Evolutionary conservation across 2,888 invertebrate genomes (phyloP), one percentile per base, ranked within the genome.

Genomic region (Zhuqinia jingwanae): DNA sequence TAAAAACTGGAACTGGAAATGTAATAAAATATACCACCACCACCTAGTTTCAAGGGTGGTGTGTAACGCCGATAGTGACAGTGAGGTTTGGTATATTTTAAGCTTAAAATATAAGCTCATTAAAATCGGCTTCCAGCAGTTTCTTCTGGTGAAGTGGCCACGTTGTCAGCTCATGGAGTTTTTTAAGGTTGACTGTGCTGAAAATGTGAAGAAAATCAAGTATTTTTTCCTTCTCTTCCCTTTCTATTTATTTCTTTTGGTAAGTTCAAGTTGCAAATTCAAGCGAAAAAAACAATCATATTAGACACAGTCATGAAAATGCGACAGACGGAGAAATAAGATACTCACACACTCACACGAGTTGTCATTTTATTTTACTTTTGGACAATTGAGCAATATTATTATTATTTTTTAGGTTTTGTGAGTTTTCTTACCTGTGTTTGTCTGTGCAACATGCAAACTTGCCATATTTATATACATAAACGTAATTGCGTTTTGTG

Each of bases 141-240:
- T 68, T 68, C 42, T 68, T 68, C 36, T 68, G 45, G 36, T 36
- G 36, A 36, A 36, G 20, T 68, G 45, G 36, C 45, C 68, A 68
- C 68, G 68, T 42, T 68, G 68, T 68, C 68, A 68, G 42, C 10
- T 68, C 68, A 68, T 68, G 68, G 45, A 20, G 2, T 22, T 36
- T 1, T 20, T 50, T 50, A 50, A 50, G n/a, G 50, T 50, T 50
- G 36, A 5, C 30, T 63, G 13, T 68, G 10, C 15, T 68, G 45
- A 20, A 45, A 17, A 15, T 15, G n/a, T 50, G 50, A 50, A 15
- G 50, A 50, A 13, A 50, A 50, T 5, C 50, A 50, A 50, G 50
- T 50, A n/a, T n/a, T n/a, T 50, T 36, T 6, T 36, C 36, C 8
- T 8, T 36, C 8, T 8, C 8, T 36, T 36, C 8, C 36, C 8